These are phyloP conservation scores for Cyclura pinguis DNA, from an alignment of 2,797 vertebrate species.

Conservation along the genomic window DNA sequence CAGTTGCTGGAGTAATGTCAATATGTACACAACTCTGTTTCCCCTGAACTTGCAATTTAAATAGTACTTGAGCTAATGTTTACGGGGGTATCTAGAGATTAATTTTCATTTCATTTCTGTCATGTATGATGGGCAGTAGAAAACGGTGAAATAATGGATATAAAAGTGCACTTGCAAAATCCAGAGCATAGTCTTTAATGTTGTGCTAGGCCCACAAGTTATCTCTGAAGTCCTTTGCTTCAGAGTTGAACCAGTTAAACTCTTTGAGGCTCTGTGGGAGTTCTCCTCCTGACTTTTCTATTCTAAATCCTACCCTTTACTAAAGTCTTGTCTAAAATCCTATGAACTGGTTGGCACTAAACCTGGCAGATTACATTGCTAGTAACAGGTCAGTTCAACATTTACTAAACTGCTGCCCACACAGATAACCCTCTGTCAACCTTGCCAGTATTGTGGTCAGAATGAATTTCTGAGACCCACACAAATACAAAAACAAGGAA, in stretches of 20 bases:
- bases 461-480: background rate
- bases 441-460: background rate
- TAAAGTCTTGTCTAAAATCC: slow-evolving; percentile 18
- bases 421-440: background rate
- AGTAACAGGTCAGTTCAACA: background rate
- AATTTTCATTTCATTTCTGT: background rate
- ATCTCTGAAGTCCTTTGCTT: background rate
- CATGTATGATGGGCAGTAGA: background rate
- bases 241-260: background rate
- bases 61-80: background rate
- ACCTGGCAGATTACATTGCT: slow-evolving; percentile 3
- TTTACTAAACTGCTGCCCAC: background rate
- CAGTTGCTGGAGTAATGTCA: background rate
- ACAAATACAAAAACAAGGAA: background rate
- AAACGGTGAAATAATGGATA: background rate
- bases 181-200: background rate
- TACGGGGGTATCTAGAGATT: background rate
- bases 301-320: background rate
- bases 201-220: background rate
- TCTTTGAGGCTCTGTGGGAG: background rate
- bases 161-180: background rate
- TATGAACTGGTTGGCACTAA: slow-evolving; percentile 20
- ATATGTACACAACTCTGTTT: background rate
- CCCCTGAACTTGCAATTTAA: background rate
- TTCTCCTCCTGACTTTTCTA: background rate